Conservation (phyloP, 2,113 vertebrate genomes). For the Ovis canadensis region DNA sequence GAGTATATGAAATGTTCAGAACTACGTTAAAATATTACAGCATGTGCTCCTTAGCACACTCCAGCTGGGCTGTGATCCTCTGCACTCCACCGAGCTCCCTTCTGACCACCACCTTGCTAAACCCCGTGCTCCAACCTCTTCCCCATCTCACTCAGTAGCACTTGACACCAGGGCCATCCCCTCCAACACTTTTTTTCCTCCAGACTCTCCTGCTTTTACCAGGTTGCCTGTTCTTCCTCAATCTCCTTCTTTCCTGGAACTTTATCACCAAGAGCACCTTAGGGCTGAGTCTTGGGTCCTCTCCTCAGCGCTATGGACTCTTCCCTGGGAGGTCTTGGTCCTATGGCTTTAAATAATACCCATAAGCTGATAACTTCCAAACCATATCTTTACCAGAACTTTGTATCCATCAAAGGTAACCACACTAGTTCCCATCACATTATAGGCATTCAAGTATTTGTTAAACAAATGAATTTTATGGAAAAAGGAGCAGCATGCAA, state of each 20-base stretch:
- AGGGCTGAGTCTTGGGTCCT: background rate
- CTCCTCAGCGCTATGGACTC: background rate
- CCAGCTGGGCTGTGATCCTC: background rate
- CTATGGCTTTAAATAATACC: background rate
- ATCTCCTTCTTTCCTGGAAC: background rate
- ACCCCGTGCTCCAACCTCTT: background rate
- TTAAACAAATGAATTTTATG: background rate
- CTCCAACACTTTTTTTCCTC: background rate
- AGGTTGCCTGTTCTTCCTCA: background rate
- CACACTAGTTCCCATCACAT: background rate
- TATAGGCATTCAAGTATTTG: background rate
- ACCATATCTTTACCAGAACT: background rate
- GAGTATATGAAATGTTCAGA: background rate
- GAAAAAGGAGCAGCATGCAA: background rate
- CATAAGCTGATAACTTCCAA: background rate
- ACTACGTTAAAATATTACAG: background rate
- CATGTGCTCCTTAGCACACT: background rate
- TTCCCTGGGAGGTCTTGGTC: background rate
- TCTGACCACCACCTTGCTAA: background rate
- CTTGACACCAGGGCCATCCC: background rate
- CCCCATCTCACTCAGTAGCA: background rate
- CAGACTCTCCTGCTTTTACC: background rate
- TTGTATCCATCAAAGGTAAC: background rate
- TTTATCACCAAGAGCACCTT: background rate
- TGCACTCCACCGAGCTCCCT: background rate